Conservation (phyloP, 2,797 vertebrate genomes). For the Vipera ursinii region DNA sequence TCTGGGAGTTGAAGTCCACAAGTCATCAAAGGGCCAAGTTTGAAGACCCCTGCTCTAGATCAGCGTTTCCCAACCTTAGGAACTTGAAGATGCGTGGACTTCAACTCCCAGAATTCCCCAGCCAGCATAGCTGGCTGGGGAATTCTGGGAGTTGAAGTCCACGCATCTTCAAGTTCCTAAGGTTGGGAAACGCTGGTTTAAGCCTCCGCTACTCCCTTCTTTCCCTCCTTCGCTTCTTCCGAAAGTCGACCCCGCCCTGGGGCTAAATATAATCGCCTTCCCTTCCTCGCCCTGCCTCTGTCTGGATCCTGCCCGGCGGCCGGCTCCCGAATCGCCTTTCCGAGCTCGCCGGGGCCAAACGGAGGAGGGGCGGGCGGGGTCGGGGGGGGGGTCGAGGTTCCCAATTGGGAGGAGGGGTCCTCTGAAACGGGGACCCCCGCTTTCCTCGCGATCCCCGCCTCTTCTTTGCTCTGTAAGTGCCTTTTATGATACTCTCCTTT, state of each 20-base stretch:
- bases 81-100: too few relatives aligned
- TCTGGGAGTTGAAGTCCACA: too few relatives aligned
- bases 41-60: too few relatives aligned
- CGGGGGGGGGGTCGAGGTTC: not conserved
- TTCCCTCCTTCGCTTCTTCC: conserved; percentile 26
- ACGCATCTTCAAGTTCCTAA: too few relatives aligned
- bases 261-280: conserved; percentile 9
- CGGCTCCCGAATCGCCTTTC: not conserved
- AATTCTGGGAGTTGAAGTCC: too few relatives aligned
- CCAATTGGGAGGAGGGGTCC: not conserved
- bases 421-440: not conserved
- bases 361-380: too few relatives aligned
- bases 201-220: conserved; percentile 40
- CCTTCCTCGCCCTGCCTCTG: not conserved
- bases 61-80: too few relatives aligned
- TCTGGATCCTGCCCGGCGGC: not conserved
- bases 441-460: not conserved
- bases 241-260: conserved; percentile 37
- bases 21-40: too few relatives aligned
- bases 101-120: too few relatives aligned
- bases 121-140: too few relatives aligned
- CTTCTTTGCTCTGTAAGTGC: conserved; percentile 6
- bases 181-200: too few relatives aligned
- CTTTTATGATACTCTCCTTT: not conserved
- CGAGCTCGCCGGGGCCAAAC: not conserved